Conservation (phyloP, 2,797 vertebrate species). For the Acrocephalus scirpaceus region DNA sequence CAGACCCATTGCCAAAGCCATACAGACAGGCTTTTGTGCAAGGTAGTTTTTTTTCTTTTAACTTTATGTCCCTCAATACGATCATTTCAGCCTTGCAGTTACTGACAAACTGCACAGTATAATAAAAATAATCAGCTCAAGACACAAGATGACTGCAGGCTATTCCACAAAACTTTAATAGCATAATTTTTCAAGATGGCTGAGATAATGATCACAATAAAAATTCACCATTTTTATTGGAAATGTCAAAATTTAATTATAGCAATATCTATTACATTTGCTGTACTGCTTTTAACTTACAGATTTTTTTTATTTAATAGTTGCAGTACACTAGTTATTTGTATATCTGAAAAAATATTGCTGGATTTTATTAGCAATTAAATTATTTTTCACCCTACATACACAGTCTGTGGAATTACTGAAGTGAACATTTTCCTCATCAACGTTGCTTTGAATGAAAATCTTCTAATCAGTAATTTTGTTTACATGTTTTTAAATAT, state of each 20-base stretch:
- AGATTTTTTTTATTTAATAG: neutral
- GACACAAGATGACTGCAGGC: neutral
- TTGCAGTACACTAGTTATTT: neutral
- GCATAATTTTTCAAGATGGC: neutral
- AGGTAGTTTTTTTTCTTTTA: neutral
- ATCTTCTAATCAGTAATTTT: neutral
- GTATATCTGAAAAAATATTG: neutral
- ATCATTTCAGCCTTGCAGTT: neutral
- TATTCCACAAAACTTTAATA: neutral
- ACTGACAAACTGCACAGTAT: neutral
- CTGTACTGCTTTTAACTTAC: neutral
- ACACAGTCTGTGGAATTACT: neutral
- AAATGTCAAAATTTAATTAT: constrained; percentile 1
- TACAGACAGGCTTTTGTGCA: neutral
- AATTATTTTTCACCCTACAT: neutral
- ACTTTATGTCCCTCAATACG: neutral
- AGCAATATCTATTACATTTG: neutral
- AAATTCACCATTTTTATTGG: neutral
- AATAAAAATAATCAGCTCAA: constrained; percentile 1
- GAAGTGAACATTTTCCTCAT: neutral
- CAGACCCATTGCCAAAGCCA: neutral
- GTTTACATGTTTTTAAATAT: neutral
- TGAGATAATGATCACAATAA: neutral
- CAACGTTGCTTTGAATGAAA: neutral
- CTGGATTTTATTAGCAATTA: neutral